Evolutionary conservation across 2,113 vertebrate species (phyloP), one percentile per base, ranked within the genome.

Genomic region (Chlorodrepanis virens): DNA sequence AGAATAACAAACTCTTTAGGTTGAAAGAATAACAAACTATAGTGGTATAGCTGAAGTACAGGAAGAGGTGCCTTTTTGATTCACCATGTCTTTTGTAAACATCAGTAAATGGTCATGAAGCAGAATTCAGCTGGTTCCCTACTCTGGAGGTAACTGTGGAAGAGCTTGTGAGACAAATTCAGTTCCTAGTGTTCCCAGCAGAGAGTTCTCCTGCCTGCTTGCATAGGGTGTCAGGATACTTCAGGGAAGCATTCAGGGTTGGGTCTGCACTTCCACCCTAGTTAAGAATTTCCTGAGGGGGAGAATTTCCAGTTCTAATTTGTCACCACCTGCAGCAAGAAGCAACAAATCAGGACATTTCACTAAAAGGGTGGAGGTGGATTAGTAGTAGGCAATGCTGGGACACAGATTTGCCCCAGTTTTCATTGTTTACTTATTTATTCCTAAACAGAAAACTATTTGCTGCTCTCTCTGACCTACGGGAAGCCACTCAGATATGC

Each of bases 401-500:
- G 47, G n/a, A 37, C 45, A 45, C n/a, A 16, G 28, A 35, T 60
- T 49, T 61, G 22, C 35, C 33, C 16, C 21, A 19, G 0, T 44
- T 95, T 83, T 64, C 35, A n/a, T 3, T 31, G 28, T 39, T 77
- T 13, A 16, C 24, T 23, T 17, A 22, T 1, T 37, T 53, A 15
- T 15, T 24, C 4, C 64, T 20, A 0, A 83, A 20, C 92, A 99
- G 99, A 98, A 99, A 99, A 93, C 99, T 99, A 17, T 93, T 97
- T 4, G 98, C 99, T 22, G 99, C 99, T 31, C 97, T 99, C 39
- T 98, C 98, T 40, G 99, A 99, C 96, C 91, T 99, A 37, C 98
- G 98, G 33, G 99, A 99, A 93, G 99, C 99, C 2, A 96, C 98
- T 85, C 99, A 98, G 85, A 98, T 99, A 63, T 99, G 99, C 93